These are phyloP conservation scores for Gopherus flavomarginatus DNA, from an alignment of 2,113 vertebrate species.

Conservation along the genomic window DNA sequence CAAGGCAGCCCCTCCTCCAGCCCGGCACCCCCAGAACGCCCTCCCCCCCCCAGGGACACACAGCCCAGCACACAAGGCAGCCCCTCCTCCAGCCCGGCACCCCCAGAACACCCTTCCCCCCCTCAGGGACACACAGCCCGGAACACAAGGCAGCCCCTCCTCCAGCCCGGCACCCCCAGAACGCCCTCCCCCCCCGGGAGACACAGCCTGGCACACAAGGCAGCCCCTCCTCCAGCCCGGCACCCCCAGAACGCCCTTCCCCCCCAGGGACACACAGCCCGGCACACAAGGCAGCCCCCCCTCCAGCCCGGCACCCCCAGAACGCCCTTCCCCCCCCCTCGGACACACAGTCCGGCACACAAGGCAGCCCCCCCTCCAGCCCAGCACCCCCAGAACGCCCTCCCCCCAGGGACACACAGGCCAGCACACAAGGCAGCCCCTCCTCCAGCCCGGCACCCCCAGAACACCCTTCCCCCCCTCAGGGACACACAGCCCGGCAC, in stretches of 20 bases:
- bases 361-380: background rate
- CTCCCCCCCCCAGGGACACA: background rate
- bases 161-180: no score
- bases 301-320: no score
- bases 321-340: no score
- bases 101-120: background rate
- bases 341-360: no score
- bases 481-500: no score
- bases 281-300: no score
- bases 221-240: background rate
- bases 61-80: background rate
- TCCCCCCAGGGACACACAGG: no score
- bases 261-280: no score
- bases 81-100: background rate
- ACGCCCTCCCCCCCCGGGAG: no score
- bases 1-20: background rate
- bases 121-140: no score
- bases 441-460: background rate
- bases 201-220: background rate
- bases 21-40: no score
- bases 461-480: accelerated
- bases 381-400: no score
- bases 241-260: background rate
- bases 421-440: background rate
- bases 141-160: background rate